phyloP scores from a whole-genome alignment of 2,113 vertebrate species.

The Prionailurus bengalensis region DNA sequence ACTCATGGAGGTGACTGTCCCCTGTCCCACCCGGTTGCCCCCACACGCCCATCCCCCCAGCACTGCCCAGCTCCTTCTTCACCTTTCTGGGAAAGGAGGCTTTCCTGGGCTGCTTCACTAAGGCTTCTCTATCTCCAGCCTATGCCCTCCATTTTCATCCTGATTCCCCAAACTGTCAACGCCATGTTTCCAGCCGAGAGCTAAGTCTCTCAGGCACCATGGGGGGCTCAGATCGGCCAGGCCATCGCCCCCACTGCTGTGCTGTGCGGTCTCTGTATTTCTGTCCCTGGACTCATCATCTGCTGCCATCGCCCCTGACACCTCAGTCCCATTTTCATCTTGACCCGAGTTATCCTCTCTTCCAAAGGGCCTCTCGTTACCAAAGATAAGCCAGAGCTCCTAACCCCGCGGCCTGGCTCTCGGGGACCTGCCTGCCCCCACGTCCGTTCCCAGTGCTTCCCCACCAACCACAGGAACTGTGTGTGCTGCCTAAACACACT shows the following conservation, averaged over 20 bases:
- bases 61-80: not conserved
- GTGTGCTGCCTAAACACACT: not conserved
- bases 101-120: not conserved
- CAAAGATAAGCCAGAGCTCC: not conserved
- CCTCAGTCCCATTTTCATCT: not conserved
- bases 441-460: not conserved
- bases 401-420: not conserved
- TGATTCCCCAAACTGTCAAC: not conserved
- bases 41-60: too few species aligned
- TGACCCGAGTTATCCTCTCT: not conserved
- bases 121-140: not conserved
- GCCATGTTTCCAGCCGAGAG: not conserved
- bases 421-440: rapidly evolving
- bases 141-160: not conserved
- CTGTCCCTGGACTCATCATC: not conserved
- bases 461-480: not conserved
- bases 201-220: not conserved
- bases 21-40: too few species aligned
- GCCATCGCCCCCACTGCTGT: too few species aligned
- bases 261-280: not conserved
- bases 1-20: not conserved
- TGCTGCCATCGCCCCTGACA: not conserved
- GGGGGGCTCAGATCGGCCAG: not conserved
- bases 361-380: not conserved
- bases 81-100: not conserved